Conservation (phyloP, 1,140 invertebrate genomes). For the Drosophila grimshawi region DNA sequence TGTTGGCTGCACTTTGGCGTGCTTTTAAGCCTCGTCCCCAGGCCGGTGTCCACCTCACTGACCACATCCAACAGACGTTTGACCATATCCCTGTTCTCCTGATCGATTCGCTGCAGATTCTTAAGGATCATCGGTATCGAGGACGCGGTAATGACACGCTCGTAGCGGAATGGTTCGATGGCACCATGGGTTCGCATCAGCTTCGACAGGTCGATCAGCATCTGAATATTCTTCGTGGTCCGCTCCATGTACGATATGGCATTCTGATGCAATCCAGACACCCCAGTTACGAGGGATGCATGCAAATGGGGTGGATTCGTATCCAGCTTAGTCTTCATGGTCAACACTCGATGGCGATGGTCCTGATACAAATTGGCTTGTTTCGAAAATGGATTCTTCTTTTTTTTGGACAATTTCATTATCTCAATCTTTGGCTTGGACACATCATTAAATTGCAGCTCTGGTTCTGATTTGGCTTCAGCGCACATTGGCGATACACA, state of each 20-base stretch:
- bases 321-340: neutral
- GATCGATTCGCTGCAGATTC: conserved; percentile 10
- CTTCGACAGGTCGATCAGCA: conserved; percentile 21
- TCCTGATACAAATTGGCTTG: neutral
- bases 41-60: conserved; percentile 53
- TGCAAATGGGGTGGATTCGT: neutral
- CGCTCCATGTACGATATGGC: conserved; percentile 10
- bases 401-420: neutral
- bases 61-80: conserved; percentile 36
- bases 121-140: neutral
- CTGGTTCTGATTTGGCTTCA: too few relatives aligned
- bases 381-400: neutral
- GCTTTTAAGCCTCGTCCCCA: neutral
- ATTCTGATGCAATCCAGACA: neutral
- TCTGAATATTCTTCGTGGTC: conserved; percentile 20
- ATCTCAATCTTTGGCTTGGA: neutral
- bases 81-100: conserved; percentile 37
- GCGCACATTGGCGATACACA: neutral
- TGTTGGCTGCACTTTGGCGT: neutral
- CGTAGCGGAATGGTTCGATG: conserved; percentile 15
- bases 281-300: neutral
- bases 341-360: conserved; percentile 5
- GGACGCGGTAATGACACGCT: conserved; percentile 2
- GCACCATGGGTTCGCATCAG: conserved; percentile 21
- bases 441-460: too few relatives aligned